phyloP scores from a whole-genome alignment of 2,797 vertebrate genomes.

The Gobio occitaniae region DNA sequence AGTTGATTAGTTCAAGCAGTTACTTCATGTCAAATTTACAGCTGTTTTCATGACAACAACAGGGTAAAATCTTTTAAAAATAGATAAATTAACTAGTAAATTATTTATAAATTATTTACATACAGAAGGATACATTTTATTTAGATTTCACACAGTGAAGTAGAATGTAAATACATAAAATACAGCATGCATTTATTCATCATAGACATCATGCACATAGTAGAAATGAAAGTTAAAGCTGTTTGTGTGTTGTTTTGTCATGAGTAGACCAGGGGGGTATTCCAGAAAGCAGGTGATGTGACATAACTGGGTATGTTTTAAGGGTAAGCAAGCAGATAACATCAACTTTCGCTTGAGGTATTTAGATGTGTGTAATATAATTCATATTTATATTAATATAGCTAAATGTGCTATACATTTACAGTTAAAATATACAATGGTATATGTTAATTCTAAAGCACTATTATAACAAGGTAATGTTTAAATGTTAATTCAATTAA shows the following conservation, averaged over 20 bases:
- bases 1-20: background rate
- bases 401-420: too few relatives aligned
- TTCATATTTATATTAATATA: too few relatives aligned
- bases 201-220: background rate
- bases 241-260: background rate
- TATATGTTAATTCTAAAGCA: too few relatives aligned
- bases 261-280: background rate
- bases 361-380: too few relatives aligned
- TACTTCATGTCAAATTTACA: background rate
- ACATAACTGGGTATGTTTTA: too few relatives aligned
- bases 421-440: too few relatives aligned
- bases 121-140: background rate
- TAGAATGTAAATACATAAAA: background rate
- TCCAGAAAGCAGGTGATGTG: too few relatives aligned
- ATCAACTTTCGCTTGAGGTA: too few relatives aligned
- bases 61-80: background rate
- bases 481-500: too few relatives aligned
- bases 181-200: background rate
- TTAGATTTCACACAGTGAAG: background rate
- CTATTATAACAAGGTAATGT: too few relatives aligned
- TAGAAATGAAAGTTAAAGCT: background rate
- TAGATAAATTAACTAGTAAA: background rate
- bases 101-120: background rate
- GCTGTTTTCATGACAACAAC: background rate
- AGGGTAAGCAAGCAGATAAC: too few relatives aligned